Percentiles rank a stretch among this genome's conserved stretches.
These are phyloP conservation scores for Malurus splendens DNA, from an alignment of 2,797 vertebrate species.

Conservation along the genomic window DNA sequence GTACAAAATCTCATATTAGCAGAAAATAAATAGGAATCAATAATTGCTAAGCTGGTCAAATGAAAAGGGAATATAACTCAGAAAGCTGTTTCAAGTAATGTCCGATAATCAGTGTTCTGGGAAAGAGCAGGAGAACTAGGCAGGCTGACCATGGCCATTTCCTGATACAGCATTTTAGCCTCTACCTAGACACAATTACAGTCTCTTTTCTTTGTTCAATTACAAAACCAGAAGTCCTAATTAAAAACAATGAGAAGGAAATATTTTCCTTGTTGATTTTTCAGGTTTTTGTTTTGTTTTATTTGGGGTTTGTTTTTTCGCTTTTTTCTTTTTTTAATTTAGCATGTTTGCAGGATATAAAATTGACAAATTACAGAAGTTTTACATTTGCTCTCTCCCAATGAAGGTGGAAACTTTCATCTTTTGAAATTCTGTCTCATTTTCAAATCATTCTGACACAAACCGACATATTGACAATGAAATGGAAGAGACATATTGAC, in stretches of 20 bases:
- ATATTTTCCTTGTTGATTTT: neutral
- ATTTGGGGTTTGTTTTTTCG: neutral
- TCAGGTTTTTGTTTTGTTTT: neutral
- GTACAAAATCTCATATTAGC: neutral
- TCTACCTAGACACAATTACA: neutral
- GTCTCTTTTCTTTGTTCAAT: neutral
- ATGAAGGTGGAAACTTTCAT: neutral
- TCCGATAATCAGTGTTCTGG: slow-evolving; percentile 17
- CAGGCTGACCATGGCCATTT: neutral
- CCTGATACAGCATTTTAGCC: slow-evolving; percentile 20
- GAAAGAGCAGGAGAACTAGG: slow-evolving; percentile 1
- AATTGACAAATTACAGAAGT: neutral
- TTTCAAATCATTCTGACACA: slow-evolving; percentile 7
- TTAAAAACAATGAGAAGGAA: neutral
- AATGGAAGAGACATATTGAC: neutral
- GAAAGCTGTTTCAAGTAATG: slow-evolving; percentile 2
- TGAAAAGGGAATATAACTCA: neutral
- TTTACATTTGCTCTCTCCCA: neutral
- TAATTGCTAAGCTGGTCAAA: neutral
- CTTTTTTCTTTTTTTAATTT: neutral
- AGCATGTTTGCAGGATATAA: neutral
- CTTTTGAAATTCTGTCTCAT: neutral
- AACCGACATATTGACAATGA: neutral
- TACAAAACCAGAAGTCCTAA: neutral
- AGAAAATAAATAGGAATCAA: slow-evolving; percentile 19